Conservation (phyloP, 2,888 invertebrate genomes). For the Habroteleia sp. region DNA sequence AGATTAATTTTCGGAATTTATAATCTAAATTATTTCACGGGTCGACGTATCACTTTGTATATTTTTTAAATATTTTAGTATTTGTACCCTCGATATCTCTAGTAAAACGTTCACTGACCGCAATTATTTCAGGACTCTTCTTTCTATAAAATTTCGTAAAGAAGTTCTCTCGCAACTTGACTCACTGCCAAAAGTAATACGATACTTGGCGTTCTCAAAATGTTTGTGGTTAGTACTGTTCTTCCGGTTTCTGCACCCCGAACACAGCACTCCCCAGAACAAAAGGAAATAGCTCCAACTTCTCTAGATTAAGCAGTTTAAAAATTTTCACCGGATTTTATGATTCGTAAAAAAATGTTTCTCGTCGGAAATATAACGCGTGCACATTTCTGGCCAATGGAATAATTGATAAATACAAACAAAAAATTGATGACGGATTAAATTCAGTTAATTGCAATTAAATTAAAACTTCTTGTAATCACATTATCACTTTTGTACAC, state of each 20-base stretch:
- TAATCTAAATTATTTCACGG: no score
- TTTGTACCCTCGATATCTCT: no score
- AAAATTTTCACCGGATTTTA: slow-evolving; percentile 25
- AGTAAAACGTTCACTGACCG: slow-evolving; percentile 40
- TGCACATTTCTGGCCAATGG: no score
- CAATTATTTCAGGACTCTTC: slow-evolving; percentile 51
- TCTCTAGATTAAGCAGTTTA: slow-evolving; percentile 29
- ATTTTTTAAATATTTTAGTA: slow-evolving; percentile 36
- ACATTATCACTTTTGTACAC: no score
- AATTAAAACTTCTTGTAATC: no score
- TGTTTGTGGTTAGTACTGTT: slow-evolving; percentile 55
- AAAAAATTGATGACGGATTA: no score
- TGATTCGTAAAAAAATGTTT: not conserved
- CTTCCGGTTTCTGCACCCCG: slow-evolving; percentile 55
- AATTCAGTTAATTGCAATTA: no score
- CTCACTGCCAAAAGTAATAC: slow-evolving; percentile 66
- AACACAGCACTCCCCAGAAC: slow-evolving; percentile 39
- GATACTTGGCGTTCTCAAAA: slow-evolving; percentile 66
- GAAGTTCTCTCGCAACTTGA: slow-evolving; percentile 59
- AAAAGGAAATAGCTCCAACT: slow-evolving; percentile 43
- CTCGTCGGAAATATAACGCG: no score
- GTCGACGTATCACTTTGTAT: no score
- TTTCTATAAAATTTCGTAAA: slow-evolving; percentile 50
- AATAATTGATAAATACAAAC: no score
- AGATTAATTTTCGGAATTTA: no score